Base-by-base conservation (phyloP, 2,797 vertebrate species). In the Cossypha heuglini region DNA sequence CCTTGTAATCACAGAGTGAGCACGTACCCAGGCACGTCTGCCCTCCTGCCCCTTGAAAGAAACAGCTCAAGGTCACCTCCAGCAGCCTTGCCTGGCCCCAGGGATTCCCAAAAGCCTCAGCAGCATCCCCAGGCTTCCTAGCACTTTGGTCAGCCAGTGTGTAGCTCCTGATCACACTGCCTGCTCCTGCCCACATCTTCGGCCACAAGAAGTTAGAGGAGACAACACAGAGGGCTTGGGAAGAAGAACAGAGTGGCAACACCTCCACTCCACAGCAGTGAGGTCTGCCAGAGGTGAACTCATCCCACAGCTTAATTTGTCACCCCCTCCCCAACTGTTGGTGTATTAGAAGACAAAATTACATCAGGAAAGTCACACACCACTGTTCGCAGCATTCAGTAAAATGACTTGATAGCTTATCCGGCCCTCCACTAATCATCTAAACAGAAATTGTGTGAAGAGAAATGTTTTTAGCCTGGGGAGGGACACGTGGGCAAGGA, bases 1-100 rank as follows among this genome's bases (percentile, higher is more conserved):
- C 33, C 45, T 31, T 48, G 59, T 33, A 26, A 82, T 46, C 43
- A 64, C 16, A 67, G 43, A 45, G 20, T 11, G 4, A 11, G n/a
- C 26, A 72, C 0, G 0, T 16, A 79, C 6, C 10, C 61, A 89
- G 45, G 33, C 59, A 80, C 0, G 0, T 24, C 48, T 43, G 48
- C 31, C 43, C 61, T 58, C 64, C 55, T 10, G 31, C 22, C 35
- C 69, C 13, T 42, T 0, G 0, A 42, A n/a, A 77, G 25, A 16
- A 72, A 14, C 28, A 40, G 54, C 54, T 35, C 17, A 1, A 64
- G 28, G 48, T 15, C 43, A 58, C 20, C 28, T 48, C 31, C 16
- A 77, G 61, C n/a, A 74, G 25, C 31, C 14, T 7, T 4, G n/a
- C 33, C 8, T 1, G 1, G 38, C 5, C 35, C 11, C 12, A 11